These are phyloP conservation scores for Sebastes minor DNA, from an alignment of 2,797 vertebrate species.

Conservation along the genomic window DNA sequence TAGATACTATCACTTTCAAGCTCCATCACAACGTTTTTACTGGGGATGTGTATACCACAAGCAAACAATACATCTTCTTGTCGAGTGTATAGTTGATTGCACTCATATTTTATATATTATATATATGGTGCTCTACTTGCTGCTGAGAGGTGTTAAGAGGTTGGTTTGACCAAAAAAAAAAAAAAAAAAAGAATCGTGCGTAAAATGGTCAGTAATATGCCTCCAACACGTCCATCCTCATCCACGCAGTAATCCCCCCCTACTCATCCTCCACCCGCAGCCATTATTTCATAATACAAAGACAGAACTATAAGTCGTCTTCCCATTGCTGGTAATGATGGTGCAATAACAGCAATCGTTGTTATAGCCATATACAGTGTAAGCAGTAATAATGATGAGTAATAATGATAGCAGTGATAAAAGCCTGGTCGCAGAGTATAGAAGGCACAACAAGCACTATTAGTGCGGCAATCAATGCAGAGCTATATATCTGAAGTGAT, in stretches of 20 bases:
- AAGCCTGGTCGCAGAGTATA: slow-evolving; percentile 25
- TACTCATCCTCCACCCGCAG: slow-evolving; percentile 14
- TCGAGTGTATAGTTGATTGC: slow-evolving; percentile 16
- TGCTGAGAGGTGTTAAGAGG: slow-evolving; percentile 11
- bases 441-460: slow-evolving; percentile 30
- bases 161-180: not conserved
- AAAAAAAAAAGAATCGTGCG: not conserved
- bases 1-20: slow-evolving; percentile 56
- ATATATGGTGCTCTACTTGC: not conserved
- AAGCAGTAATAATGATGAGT: slow-evolving; percentile 52
- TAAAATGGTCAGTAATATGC: slow-evolving; percentile 37
- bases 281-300: slow-evolving; percentile 47
- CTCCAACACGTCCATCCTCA: slow-evolving; percentile 17
- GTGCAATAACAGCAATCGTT: slow-evolving; percentile 42
- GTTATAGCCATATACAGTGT: slow-evolving; percentile 36
- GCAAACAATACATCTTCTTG: slow-evolving; percentile 55
- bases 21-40: slow-evolving; percentile 43
- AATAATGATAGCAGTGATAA: slow-evolving; percentile 49
- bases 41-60: slow-evolving; percentile 30
- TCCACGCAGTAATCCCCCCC: slow-evolving; percentile 5
- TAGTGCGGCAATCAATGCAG: slow-evolving; percentile 54
- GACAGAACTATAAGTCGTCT: slow-evolving; percentile 30
- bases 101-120: not conserved
- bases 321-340: slow-evolving; percentile 43
- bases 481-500: slow-evolving; percentile 48